These are phyloP conservation scores for Andrena bicolor DNA, from an alignment of 2,888 invertebrate genomes.

Conservation along the genomic window DNA sequence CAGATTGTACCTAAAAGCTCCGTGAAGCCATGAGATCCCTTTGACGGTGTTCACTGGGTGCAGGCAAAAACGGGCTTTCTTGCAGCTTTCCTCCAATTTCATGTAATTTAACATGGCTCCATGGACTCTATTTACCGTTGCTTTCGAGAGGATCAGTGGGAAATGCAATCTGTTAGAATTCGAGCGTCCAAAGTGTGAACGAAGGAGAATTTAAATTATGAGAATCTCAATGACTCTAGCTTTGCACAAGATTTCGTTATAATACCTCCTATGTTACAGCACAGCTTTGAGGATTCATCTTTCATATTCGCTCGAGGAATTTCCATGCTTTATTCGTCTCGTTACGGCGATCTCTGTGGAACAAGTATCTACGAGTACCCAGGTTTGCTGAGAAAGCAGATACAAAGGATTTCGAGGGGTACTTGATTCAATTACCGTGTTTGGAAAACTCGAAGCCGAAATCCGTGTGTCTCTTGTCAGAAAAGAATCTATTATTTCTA, in stretches of 20 bases:
- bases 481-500: constrained; percentile 26
- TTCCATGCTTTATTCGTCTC: neutral
- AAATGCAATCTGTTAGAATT: constrained; percentile 4
- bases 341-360: neutral
- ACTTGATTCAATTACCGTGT: constrained; percentile 33
- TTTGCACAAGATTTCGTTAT: neutral
- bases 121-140: neutral
- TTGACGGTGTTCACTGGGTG: neutral
- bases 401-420: neutral
- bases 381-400: constrained; percentile 41
- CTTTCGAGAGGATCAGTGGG: neutral
- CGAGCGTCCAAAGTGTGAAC: neutral
- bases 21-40: constrained; percentile 17
- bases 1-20: constrained; percentile 19
- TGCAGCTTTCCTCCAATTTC: neutral
- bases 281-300: neutral
- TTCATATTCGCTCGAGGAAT: neutral
- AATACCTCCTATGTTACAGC: neutral
- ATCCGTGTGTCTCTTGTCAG: neutral
- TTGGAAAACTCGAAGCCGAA: constrained; percentile 7
- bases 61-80: neutral
- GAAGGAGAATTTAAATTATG: neutral
- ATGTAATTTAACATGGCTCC: neutral
- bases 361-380: constrained; percentile 8
- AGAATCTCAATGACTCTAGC: neutral